A percentile compares a stretch with the other conserved stretches of the same genome.
These are phyloP conservation scores for Micromys minutus DNA, from an alignment of 2,113 vertebrate species.

Conservation along the genomic window DNA sequence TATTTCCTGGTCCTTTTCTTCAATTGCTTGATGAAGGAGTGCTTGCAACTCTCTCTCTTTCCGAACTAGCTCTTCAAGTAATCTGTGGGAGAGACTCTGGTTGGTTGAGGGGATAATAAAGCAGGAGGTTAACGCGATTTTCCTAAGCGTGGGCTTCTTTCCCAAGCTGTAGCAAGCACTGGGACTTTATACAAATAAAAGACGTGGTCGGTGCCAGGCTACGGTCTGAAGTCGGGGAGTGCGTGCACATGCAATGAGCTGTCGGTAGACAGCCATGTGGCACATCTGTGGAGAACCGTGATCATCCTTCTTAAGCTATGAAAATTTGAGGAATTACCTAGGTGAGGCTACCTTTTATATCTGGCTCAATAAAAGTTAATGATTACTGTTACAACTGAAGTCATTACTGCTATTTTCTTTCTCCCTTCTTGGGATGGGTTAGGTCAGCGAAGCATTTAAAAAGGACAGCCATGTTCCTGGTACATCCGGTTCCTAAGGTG, in stretches of 20 bases:
- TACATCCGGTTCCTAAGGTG: not conserved
- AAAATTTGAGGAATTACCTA: not conserved
- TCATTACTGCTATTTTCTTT: not conserved
- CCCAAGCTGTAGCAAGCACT: not conserved
- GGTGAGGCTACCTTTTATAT: not conserved
- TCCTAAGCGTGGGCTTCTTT: not conserved
- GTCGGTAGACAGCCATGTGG: not conserved
- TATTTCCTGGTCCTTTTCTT: constrained; percentile 96
- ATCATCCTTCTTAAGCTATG: not conserved
- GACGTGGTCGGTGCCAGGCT: not conserved
- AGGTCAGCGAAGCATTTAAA: not conserved
- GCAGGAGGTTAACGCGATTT: not conserved
- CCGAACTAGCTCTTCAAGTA: constrained; percentile 94
- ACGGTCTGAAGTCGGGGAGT: not conserved
- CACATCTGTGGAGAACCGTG: not conserved
- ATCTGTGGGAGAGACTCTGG: constrained; percentile 82
- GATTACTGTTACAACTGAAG: not conserved
- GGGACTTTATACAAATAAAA: not conserved
- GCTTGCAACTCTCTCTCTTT: constrained; percentile 96
- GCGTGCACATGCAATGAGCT: not conserved
- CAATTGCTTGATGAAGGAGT: constrained; percentile 95
- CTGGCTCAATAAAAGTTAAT: not conserved
- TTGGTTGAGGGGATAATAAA: not conserved
- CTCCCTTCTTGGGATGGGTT: not conserved
- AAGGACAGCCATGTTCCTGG: not conserved